phyloP scores from a whole-genome alignment of 1,140 invertebrate genomes.

The Pseudomyrmex sp. region DNA sequence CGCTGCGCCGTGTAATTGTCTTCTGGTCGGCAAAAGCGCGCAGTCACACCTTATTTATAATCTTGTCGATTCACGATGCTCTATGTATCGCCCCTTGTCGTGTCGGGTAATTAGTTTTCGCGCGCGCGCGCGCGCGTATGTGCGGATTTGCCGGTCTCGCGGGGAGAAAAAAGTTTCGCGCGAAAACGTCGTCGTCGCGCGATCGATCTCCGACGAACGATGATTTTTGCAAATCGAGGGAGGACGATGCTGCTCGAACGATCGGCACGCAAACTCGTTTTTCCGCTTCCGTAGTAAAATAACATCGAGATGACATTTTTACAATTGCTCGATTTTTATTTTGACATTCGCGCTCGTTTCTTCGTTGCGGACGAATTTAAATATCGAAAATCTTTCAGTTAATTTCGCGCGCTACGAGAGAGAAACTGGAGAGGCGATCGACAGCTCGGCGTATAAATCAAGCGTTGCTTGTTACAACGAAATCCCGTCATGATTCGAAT shows the following conservation, averaged over 20 bases:
- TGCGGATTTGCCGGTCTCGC: background rate
- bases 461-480: background rate
- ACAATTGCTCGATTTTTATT: background rate
- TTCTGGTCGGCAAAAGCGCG: conserved; percentile 34
- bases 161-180: background rate
- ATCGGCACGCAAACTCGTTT: too few relatives aligned
- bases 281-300: too few relatives aligned
- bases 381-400: background rate
- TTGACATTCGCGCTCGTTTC: background rate
- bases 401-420: background rate
- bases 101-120: conserved; percentile 45
- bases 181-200: background rate
- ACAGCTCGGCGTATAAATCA: conserved; percentile 3
- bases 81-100: conserved; percentile 18
- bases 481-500: conserved; percentile 9
- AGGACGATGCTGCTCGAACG: too few relatives aligned
- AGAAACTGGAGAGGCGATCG: background rate
- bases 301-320: too few relatives aligned
- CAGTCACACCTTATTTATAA: conserved; percentile 59
- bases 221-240: background rate
- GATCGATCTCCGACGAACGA: background rate
- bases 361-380: background rate
- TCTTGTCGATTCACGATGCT: conserved; percentile 55
- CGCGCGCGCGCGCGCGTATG: background rate
- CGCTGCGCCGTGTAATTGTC: conserved; percentile 27